These are phyloP conservation scores for Babyrousa celebensis DNA, from an alignment of 2,797 vertebrate genomes.

Conservation along the genomic window DNA sequence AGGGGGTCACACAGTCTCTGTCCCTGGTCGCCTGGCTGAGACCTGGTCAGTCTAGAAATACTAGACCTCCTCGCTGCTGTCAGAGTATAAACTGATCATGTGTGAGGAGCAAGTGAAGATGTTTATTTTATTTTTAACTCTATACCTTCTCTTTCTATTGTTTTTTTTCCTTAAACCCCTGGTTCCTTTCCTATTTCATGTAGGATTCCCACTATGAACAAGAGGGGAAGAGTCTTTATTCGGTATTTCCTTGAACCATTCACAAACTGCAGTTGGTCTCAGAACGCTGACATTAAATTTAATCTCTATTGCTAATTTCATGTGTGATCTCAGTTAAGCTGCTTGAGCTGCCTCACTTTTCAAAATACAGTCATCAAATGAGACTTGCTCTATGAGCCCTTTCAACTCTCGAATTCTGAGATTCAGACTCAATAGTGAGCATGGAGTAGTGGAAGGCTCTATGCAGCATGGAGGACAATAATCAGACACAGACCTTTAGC, in stretches of 20 bases:
- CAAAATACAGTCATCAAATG: background rate
- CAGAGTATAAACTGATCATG: background rate
- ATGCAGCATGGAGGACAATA: too few species aligned
- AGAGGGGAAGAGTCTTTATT: background rate
- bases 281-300: background rate
- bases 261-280: background rate
- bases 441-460: background rate
- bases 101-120: background rate
- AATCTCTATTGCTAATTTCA: background rate
- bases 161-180: background rate
- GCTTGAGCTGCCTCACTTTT: background rate
- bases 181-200: background rate
- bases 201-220: background rate
- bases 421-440: background rate
- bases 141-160: background rate
- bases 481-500: background rate
- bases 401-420: background rate
- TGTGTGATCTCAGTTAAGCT: background rate
- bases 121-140: background rate
- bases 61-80: background rate
- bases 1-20: background rate
- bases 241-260: background rate
- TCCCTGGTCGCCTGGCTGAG: background rate
- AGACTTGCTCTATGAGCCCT: background rate
- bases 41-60: background rate